phyloP scores from a whole-genome alignment of 2,113 vertebrate genomes.

The Halcyon senegalensis region DNA sequence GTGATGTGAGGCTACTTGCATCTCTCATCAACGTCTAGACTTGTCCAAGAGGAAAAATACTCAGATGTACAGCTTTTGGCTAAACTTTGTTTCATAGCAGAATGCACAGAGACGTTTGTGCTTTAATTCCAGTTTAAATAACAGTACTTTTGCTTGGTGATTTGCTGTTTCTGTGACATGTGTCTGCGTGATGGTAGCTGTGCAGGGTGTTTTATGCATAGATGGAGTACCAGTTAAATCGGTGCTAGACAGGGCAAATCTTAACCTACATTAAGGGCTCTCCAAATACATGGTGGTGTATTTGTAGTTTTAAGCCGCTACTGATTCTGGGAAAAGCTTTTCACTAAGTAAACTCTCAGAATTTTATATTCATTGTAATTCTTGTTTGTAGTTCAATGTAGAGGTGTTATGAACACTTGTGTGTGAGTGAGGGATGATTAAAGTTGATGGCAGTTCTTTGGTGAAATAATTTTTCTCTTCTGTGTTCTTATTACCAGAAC shows the following conservation, averaged over 20 bases:
- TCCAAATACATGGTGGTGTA: neutral
- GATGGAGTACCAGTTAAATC: neutral
- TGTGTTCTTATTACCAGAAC: neutral
- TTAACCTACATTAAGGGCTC: rapidly evolving
- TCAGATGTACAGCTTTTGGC: neutral
- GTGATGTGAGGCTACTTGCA: neutral
- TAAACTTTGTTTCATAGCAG: neutral
- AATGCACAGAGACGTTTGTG: neutral
- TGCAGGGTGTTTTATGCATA: neutral
- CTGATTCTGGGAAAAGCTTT: neutral
- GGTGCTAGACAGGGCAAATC: neutral
- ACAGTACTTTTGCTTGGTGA: neutral
- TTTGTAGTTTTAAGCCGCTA: neutral
- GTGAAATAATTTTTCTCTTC: neutral
- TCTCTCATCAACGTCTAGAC: neutral
- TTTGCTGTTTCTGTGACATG: neutral
- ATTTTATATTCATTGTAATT: neutral
- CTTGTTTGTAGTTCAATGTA: neutral
- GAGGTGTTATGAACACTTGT: neutral
- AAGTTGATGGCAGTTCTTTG: neutral
- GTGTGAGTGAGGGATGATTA: neutral
- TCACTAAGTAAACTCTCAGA: neutral
- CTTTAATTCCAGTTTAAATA: neutral
- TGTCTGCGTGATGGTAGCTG: neutral
- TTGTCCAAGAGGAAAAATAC: neutral